These are phyloP conservation scores for Cydia strobilella DNA, from an alignment of 1,140 invertebrate species.

Conservation along the genomic window DNA sequence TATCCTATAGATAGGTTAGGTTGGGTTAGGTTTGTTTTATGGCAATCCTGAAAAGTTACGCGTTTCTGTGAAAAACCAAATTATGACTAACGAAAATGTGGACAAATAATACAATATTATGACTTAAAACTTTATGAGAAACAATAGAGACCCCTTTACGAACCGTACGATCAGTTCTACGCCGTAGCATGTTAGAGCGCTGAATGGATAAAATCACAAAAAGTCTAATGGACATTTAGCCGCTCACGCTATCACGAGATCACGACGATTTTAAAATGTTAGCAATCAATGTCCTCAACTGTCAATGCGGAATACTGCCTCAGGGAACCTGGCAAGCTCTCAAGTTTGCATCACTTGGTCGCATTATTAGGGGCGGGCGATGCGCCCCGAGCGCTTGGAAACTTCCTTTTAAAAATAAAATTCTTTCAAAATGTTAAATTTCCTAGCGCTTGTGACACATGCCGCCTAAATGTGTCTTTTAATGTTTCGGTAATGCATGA, in stretches of 20 bases:
- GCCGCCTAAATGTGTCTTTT: slow-evolving; percentile 2
- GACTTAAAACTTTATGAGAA: too few relatives aligned
- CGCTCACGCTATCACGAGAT: not conserved
- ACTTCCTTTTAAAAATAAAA: slow-evolving; percentile 21
- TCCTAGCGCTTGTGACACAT: not conserved
- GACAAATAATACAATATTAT: too few relatives aligned
- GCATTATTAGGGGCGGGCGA: slow-evolving; percentile 3
- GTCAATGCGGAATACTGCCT: not conserved
- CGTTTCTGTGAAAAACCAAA: too few relatives aligned
- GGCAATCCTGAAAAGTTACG: too few relatives aligned
- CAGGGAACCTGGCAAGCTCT: not conserved
- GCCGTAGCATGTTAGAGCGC: too few relatives aligned
- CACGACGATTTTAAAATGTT: not conserved
- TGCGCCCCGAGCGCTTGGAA: not conserved
- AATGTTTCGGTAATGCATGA: not conserved
- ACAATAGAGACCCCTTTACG: too few relatives aligned
- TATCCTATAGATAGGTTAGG: too few relatives aligned
- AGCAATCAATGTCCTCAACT: not conserved
- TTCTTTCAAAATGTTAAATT: slow-evolving; percentile 11
- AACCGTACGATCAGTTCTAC: too few relatives aligned
- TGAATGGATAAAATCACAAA: too few relatives aligned
- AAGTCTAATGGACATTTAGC: too few relatives aligned
- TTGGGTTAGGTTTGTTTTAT: too few relatives aligned
- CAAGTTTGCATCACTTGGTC: slow-evolving; percentile 12
- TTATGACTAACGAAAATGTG: too few relatives aligned